phyloP scores from a whole-genome alignment of 2,888 invertebrate genomes.

The Drosophila hawaiiensis region DNA sequence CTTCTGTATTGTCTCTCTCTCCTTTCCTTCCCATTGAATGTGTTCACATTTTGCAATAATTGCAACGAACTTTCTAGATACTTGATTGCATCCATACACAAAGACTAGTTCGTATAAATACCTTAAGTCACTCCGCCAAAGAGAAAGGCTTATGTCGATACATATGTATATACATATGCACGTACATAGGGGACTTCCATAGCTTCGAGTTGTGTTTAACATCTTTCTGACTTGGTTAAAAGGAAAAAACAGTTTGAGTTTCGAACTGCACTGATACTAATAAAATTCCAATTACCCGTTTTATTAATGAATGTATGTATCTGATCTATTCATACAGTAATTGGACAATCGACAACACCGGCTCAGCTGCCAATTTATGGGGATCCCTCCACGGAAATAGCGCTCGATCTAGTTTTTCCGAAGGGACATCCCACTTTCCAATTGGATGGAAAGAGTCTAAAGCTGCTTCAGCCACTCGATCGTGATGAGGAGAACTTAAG shows the following conservation, averaged over 20 bases:
- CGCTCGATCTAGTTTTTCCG: constrained; percentile 92
- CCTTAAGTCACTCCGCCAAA: constrained; percentile 51
- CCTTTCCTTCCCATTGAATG: constrained; percentile 1
- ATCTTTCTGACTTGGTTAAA: constrained; percentile 1
- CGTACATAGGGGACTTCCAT: constrained; percentile 9
- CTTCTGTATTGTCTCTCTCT: background rate
- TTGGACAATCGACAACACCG: constrained; percentile 93
- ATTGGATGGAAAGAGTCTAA: constrained; percentile 92
- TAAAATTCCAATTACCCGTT: constrained; percentile 8
- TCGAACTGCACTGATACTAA: constrained; percentile 8
- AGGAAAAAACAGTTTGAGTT: constrained; percentile 1
- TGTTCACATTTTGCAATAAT: constrained; percentile 53
- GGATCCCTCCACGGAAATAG: constrained; percentile 91
- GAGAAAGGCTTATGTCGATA: constrained; percentile 62
- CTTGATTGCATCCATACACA: constrained; percentile 16
- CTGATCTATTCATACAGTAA: constrained; percentile 87
- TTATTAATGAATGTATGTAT: constrained; percentile 5
- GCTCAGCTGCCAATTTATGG: constrained; percentile 93
- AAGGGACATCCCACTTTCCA: constrained; percentile 92
- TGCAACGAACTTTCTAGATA: constrained; percentile 55
- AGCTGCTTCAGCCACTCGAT: constrained; percentile 92
- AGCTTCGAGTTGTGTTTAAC: constrained; percentile 12
- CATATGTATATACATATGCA: constrained; percentile 6
- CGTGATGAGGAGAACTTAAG: constrained; percentile 94
- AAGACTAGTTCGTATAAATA: constrained; percentile 23